Conservation (phyloP, 2,888 invertebrate genomes). For the Mylabris sibirica region DNA sequence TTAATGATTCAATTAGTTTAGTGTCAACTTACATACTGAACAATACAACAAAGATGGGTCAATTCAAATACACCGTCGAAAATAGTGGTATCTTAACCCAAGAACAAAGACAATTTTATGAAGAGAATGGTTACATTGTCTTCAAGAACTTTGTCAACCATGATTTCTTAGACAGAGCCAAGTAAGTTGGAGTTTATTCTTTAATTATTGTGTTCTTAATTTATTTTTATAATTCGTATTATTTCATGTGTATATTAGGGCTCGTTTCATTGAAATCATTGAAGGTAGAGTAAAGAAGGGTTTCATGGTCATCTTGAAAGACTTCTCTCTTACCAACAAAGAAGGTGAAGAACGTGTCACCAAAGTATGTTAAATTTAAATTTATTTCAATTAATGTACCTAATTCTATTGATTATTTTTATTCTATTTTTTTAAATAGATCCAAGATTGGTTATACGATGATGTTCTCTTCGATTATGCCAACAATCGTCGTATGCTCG, state of each 20-base stretch:
- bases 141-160: conserved; percentile 73
- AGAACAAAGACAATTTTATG: conserved; percentile 77
- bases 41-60: neutral
- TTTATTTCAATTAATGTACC: neutral
- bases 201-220: neutral
- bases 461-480: conserved; percentile 76
- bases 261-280: conserved; percentile 76
- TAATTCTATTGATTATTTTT: conserved; percentile 49
- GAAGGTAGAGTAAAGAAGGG: conserved; percentile 66
- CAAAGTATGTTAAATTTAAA: conserved; percentile 73
- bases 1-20: neutral
- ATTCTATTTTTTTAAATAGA: conserved; percentile 54
- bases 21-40: neutral
- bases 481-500: conserved; percentile 68
- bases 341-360: conserved; percentile 72
- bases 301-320: conserved; percentile 69
- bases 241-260: conserved; percentile 58
- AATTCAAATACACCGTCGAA: neutral
- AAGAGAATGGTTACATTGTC: conserved; percentile 83
- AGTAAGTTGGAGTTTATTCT: neutral
- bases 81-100: too few species aligned
- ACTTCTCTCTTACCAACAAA: conserved; percentile 68
- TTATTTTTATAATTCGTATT: neutral
- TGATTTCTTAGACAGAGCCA: conserved; percentile 61
- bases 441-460: conserved; percentile 81